Evolutionary conservation across 2,113 vertebrate genomes (phyloP), one percentile per base, ranked within the genome.

Genomic region (Scartelaos histophorus): DNA sequence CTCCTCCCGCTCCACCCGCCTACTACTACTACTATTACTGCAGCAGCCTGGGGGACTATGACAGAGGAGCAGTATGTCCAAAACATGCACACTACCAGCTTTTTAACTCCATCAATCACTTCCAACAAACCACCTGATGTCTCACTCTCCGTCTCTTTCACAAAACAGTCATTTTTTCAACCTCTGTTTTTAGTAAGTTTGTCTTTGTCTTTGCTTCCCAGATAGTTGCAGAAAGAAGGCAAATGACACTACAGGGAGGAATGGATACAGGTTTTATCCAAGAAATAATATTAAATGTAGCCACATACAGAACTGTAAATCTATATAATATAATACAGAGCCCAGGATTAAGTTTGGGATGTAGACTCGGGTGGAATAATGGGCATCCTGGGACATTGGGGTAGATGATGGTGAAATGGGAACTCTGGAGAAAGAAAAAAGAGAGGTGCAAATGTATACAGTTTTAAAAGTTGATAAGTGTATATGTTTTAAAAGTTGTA

Each of bases 81-180:
- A 83, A 85, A 84, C 66, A 38, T 22, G 53, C 76, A 79, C 82
- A 83, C 82, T 80, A 82, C 71, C 66, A 73, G 51, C 64, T 64
- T 79, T 80, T 80, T 78, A 78, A 21, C 71, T 79, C 71, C 85
- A 89, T 88, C 82, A 77, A 83, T 85, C 86, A 88, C 62, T 53
- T 54, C 79, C 57, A 83, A 68, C 76, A 69, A 70, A 46, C 29
- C 25, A 2, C 60, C 70, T 73, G 76, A 66, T 67, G 35, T 78
- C 75, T 71, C 78, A 54, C 4, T 73, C 80, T 75, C 69, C 5
- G 74, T 82, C 67, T 79, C 57, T 65, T 60, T 74, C 45, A 68
- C 46, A 57, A 56, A 61, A 71, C 66, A 66, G 66, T 81, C 70
- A 69, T 60, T 34, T 76, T 19, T 29, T 72, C 74, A 19, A 69